A percentile compares a stretch with the other conserved stretches of the same genome.
phyloP scores from a whole-genome alignment of 2,113 vertebrate genomes.

The Rhinichthys klamathensis region DNA sequence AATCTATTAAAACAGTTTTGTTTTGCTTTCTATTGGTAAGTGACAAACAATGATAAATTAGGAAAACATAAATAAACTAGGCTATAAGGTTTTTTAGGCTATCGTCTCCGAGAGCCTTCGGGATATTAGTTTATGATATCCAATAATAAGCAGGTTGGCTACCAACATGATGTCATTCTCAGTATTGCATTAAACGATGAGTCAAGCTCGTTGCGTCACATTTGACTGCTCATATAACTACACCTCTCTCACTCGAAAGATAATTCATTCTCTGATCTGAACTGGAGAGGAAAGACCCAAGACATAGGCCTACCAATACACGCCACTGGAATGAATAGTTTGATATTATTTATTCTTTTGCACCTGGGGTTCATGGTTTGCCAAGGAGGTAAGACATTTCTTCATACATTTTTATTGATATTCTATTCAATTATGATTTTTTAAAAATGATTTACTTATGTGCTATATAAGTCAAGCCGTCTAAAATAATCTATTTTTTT shows the following conservation, averaged over 20 bases:
- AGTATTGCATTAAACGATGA: neutral
- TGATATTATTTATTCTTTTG: conserved; percentile 58
- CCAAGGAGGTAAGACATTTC: conserved; percentile 66
- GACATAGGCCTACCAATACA: conserved; percentile 9
- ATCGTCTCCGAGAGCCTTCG: neutral
- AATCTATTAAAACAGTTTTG: neutral
- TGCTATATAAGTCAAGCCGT: neutral
- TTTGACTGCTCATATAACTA: conserved; percentile 28
- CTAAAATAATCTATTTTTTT: neutral
- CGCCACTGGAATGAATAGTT: conserved; percentile 66
- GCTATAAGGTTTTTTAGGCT: neutral
- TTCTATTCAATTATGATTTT: neutral
- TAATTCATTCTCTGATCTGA: conserved; percentile 41
- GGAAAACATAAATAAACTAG: neutral
- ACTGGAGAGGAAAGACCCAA: neutral
- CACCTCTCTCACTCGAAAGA: neutral
- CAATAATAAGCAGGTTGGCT: neutral
- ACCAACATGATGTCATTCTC: conserved; percentile 1
- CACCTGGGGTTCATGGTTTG: conserved; percentile 65
- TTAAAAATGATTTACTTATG: neutral
- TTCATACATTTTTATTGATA: neutral
- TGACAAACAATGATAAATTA: neutral
- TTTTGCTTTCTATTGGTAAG: neutral
- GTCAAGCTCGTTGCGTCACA: conserved; percentile 28
- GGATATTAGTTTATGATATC: neutral